These are phyloP conservation scores for Zygogramma bicolorata DNA, from an alignment of 2,888 invertebrate species.

Conservation along the genomic window DNA sequence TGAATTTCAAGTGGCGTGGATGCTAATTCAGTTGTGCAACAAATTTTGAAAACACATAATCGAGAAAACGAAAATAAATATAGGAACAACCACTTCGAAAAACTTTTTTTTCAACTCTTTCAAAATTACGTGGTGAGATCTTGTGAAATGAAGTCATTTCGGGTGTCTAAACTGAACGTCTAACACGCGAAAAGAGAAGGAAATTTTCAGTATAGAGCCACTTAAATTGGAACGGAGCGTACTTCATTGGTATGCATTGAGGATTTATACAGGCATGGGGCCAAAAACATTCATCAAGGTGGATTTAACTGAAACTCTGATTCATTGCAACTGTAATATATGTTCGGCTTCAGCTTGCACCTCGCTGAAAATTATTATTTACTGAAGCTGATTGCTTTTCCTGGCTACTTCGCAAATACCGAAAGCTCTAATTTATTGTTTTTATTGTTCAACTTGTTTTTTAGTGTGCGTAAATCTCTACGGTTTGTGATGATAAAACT, in stretches of 20 bases:
- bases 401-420: slow-evolving; percentile 55
- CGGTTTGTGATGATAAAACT: slow-evolving; percentile 2
- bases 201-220: slow-evolving; percentile 56
- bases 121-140: too few relatives aligned
- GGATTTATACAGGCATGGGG: slow-evolving; percentile 69
- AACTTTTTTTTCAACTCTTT: not conserved
- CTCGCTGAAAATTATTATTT: slow-evolving; percentile 65
- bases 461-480: slow-evolving; percentile 10
- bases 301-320: slow-evolving; percentile 69
- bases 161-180: not conserved
- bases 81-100: too few relatives aligned
- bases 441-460: slow-evolving; percentile 36
- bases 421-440: slow-evolving; percentile 48
- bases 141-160: not conserved
- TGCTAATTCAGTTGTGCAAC: too few relatives aligned
- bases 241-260: slow-evolving; percentile 69
- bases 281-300: slow-evolving; percentile 70
- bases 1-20: too few relatives aligned
- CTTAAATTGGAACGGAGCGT: slow-evolving; percentile 62
- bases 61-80: too few relatives aligned
- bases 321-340: slow-evolving; percentile 68
- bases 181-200: slow-evolving; percentile 47
- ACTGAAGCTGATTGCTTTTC: slow-evolving; percentile 63
- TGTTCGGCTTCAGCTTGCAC: slow-evolving; percentile 65
- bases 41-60: too few relatives aligned